phyloP scores from a whole-genome alignment of 2,888 invertebrate genomes.

The Epinotia bilunana region DNA sequence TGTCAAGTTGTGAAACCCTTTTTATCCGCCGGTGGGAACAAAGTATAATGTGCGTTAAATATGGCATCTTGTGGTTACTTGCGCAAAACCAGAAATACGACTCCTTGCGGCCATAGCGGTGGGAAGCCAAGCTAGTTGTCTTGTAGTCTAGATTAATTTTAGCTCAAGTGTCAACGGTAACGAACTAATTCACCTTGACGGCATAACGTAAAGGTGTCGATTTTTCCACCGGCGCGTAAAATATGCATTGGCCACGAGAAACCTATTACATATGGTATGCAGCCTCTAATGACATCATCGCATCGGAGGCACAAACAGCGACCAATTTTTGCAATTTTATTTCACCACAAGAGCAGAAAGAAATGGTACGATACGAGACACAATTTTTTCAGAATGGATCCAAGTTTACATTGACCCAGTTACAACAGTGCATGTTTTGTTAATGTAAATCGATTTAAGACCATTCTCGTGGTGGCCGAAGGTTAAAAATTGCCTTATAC shows the following conservation, averaged over 20 bases:
- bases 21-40: conserved; percentile 27
- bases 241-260: conserved; percentile 37
- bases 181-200: conserved; percentile 60
- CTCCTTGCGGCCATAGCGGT: conserved; percentile 41
- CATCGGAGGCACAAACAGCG: conserved; percentile 4
- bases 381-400: neutral
- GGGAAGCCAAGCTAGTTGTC: conserved; percentile 37
- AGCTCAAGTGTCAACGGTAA: conserved; percentile 38
- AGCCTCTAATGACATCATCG: conserved; percentile 28
- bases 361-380: neutral
- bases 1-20: conserved; percentile 20
- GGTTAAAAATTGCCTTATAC: conserved; percentile 26
- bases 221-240: conserved; percentile 38
- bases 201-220: conserved; percentile 24
- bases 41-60: conserved; percentile 34
- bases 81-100: conserved; percentile 50
- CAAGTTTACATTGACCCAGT: conserved; percentile 40
- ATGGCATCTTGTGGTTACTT: conserved; percentile 46
- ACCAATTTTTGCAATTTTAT: conserved; percentile 7
- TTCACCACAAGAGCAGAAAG: conserved; percentile 16
- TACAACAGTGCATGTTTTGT: conserved; percentile 33
- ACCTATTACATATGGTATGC: conserved; percentile 17
- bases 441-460: conserved; percentile 41
- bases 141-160: conserved; percentile 33
- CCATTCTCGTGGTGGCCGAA: conserved; percentile 28